Evolutionary conservation across 2,113 vertebrate genomes (phyloP), one percentile per base, ranked within the genome.

Genomic region (Phrynosoma blainvillii): DNA sequence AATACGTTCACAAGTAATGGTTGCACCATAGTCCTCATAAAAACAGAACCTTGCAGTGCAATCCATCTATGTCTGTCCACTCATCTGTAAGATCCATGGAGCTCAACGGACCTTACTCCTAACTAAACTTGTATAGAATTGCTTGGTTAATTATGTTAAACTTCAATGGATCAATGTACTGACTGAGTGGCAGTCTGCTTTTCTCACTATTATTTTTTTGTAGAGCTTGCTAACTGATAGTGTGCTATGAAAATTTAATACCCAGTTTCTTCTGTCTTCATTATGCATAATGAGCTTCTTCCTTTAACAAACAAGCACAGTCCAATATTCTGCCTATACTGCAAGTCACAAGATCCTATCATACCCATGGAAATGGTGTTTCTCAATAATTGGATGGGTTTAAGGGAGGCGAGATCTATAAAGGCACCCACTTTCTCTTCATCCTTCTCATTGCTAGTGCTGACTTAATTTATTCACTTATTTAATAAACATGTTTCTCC

Each of bases 241-340:
- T 11, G 79, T 81, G 32, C 4, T 87, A 85, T 79, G 86, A 93
- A 94, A 93, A 88, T 90, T 90, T 93, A 94, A 93, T 92, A 92
- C n/a, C 89, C 25, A 40, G 16, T 66, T 89, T 93, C 87, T 88
- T 92, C 0, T 77, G 68, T 91, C 89, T 95, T 95, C 96, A 95
- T 96, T 93, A 92, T 90, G 79, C 73, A 70, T 95, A 95, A 95
- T 94, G 94, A 95, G 91, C 89, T 91, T 87, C 82, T 95, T 96
- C 88, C 82, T 86, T 91, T 90, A 94, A 94, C 77, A 95, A 95
- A 95, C 87, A 95, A 94, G 89, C 27, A 92, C 79, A 85, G 88
- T 92, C 92, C 88, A 84, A 89, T 79, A 79, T 86, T 89, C 81
- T 86, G 71, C 77, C 81, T 90, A 54, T 36, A 78, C n/a, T 87